phyloP scores from a whole-genome alignment of 1,140 invertebrate genomes.

The Augochlora pura region DNA sequence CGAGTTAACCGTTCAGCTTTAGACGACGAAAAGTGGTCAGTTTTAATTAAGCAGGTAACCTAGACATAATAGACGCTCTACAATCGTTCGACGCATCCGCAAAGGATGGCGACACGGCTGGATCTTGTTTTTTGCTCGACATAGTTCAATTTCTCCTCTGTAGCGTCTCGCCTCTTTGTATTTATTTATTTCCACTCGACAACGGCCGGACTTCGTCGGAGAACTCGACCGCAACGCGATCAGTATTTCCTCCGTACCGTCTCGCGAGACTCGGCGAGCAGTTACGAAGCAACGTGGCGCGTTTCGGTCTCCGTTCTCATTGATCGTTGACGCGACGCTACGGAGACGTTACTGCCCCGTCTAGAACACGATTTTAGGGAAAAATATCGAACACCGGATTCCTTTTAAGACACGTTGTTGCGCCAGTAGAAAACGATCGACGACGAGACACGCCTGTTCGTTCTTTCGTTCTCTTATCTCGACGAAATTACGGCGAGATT shows the following conservation, averaged over 20 bases:
- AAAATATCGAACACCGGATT: constrained; percentile 9
- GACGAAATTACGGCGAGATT: constrained; percentile 22
- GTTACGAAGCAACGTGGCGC: too few species aligned
- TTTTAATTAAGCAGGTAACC: neutral
- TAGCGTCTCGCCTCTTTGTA: neutral
- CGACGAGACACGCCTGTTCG: constrained; percentile 22
- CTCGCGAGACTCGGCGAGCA: too few species aligned
- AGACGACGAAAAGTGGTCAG: neutral
- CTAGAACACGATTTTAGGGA: too few species aligned
- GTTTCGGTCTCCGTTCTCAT: too few species aligned
- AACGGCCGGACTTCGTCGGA: neutral
- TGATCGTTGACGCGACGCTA: too few species aligned
- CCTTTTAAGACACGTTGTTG: constrained; percentile 26
- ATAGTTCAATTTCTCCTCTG: constrained; percentile 8
- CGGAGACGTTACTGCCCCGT: too few species aligned
- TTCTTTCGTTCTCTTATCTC: neutral
- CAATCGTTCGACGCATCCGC: too few species aligned
- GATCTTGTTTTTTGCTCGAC: too few species aligned
- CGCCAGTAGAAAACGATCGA: constrained; percentile 42
- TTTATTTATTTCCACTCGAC: constrained; percentile 16
- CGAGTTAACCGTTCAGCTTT: constrained; percentile 1
- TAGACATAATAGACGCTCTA: neutral
- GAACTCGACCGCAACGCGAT: neutral
- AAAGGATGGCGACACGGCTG: too few species aligned
- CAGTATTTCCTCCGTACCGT: too few species aligned